Evolutionary conservation across 2,797 vertebrate genomes (phyloP), one percentile per base, ranked within the genome.

Genomic region (Catostomus latipinnis): DNA sequence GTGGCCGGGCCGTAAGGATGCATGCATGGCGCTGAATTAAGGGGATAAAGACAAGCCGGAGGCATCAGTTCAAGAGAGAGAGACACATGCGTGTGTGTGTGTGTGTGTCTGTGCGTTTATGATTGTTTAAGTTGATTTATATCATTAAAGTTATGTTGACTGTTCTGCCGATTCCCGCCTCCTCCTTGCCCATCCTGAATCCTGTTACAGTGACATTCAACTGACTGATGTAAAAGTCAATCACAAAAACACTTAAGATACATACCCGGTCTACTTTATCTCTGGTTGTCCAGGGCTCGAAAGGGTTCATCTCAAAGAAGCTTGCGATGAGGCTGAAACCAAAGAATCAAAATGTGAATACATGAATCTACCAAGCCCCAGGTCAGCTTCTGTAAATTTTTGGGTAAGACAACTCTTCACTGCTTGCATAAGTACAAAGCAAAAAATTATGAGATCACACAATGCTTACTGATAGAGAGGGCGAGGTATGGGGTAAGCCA

Each of bases 241-340:
- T 34, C 34, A 4, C 34, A 34, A 34, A 34, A 34, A 34, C 2
- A 34, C 34, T n/a, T 34, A 56, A 65, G 22, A 12, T 48, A 91
- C 95, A 93, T 90, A 99, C 98, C 93, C 96, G 91, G 34, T 97
- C 95, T 0, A 99, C 89, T 93, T 98, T 99, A 88, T 98, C 98
- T 68, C 94, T 92, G 0, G 94, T 94, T 50, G 92, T 94, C 97
- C 96, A 98, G 0, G 96, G 96, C 8, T 98, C 96, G 90, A 98
- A 98, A 0, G 96, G 96, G 82, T 49, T 98, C 1, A 93, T 66
- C 78, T 96, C 93, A 86, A 98, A 98, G 52, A 95, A 57, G 50
- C 82, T 89, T 69, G 93, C 96, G 5, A 88, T 0, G 11, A 96
- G 87, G 62, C 97, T 99, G 86, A 78, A 88, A 87, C 22, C 43